A percentile compares a stretch with the other conserved stretches of the same genome.
Conservation (phyloP, 2,113 vertebrate species). For the Scolopax mira region DNA sequence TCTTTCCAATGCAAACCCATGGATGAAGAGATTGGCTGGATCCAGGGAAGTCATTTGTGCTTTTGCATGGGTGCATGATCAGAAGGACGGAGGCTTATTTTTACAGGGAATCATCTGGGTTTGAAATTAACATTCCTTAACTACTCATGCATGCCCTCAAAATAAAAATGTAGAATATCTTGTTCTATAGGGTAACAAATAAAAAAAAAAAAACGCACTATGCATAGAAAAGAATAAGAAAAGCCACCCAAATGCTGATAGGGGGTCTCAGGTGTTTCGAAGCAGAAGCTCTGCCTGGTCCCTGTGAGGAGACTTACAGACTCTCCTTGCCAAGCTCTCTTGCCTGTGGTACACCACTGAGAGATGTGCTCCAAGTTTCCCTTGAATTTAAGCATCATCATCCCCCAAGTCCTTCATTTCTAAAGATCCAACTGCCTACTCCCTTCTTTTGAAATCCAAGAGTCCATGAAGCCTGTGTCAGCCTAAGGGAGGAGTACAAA, state of each 20-base stretch:
- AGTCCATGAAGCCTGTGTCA: background rate
- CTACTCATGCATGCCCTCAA: background rate
- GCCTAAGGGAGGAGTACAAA: background rate
- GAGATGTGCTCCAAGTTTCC: background rate
- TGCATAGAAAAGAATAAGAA: background rate
- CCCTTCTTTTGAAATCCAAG: background rate
- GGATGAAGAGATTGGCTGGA: background rate
- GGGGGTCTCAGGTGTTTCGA: background rate
- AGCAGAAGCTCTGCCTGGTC: background rate
- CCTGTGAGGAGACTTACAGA: background rate
- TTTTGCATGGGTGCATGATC: background rate
- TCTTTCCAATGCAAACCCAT: background rate
- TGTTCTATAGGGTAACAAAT: background rate
- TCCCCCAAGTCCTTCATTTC: background rate
- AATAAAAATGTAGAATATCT: background rate
- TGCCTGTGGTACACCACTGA: background rate
- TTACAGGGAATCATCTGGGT: background rate
- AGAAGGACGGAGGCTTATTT: background rate
- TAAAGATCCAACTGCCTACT: background rate
- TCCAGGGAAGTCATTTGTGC: background rate
- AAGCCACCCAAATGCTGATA: background rate
- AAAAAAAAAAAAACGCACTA: background rate
- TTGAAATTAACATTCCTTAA: background rate
- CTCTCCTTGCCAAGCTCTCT: background rate
- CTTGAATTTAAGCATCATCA: background rate